Evolutionary conservation across 2,113 vertebrate genomes (phyloP).

Genomic region (Nannobrachium achirus): DNA sequence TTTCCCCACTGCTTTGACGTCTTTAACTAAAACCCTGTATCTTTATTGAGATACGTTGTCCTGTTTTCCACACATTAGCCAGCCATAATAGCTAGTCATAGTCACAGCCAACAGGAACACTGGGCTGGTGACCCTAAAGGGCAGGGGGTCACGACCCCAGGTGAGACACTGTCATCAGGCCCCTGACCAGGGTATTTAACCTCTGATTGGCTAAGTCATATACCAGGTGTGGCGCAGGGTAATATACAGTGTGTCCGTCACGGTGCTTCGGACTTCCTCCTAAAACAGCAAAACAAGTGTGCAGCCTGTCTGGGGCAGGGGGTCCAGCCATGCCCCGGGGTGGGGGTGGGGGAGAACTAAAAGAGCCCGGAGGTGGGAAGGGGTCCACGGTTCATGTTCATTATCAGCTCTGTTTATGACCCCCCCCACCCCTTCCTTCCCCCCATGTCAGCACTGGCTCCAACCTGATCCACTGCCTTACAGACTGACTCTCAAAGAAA

Average conservation of each 20-base stretch:
- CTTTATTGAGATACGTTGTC: constrained; percentile 63
- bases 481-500: constrained; percentile 35
- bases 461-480: constrained; percentile 32
- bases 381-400: constrained; percentile 72
- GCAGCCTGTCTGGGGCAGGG: constrained; percentile 54
- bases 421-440: constrained; percentile 8
- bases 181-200: constrained; percentile 75
- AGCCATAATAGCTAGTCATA: constrained; percentile 19
- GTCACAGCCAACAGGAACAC: constrained; percentile 30
- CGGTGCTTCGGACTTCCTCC: constrained; percentile 60
- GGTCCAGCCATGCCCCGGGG: constrained; percentile 36
- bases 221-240: constrained; percentile 75
- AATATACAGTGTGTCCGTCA: constrained; percentile 74
- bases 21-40: constrained; percentile 10
- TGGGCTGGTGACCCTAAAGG: constrained; percentile 45
- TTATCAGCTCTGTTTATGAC: constrained; percentile 69
- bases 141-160: constrained; percentile 64
- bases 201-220: constrained; percentile 73
- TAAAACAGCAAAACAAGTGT: constrained; percentile 55
- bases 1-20: neutral
- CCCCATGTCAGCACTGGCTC: constrained; percentile 59
- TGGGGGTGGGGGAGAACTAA: constrained; percentile 1
- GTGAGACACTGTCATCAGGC: constrained; percentile 77
- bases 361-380: constrained; percentile 2
- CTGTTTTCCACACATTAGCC: constrained; percentile 40